These are phyloP conservation scores for Eupithecia vulgata DNA, from an alignment of 2,888 invertebrate species.

Conservation along the genomic window DNA sequence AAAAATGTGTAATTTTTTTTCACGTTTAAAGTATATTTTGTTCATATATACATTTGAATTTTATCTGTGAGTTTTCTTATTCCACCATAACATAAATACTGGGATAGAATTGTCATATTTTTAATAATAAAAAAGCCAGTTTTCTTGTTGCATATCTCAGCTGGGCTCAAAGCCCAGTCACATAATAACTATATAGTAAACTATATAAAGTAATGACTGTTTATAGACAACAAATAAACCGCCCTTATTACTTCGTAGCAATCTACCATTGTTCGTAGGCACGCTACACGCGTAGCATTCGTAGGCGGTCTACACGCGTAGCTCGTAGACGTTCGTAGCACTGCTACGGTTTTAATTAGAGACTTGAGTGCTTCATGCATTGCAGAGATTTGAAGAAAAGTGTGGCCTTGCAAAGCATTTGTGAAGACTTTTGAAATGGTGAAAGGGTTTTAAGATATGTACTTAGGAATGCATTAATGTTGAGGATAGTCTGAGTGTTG, in stretches of 20 bases:
- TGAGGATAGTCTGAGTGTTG: neutral
- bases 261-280: neutral
- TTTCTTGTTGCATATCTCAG: neutral
- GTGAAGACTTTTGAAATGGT: neutral
- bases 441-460: neutral
- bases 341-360: slow-evolving; percentile 25
- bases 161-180: neutral
- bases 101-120: too few species aligned
- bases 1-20: too few species aligned
- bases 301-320: slow-evolving; percentile 22
- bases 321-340: slow-evolving; percentile 29
- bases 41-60: too few species aligned
- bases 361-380: slow-evolving; percentile 12
- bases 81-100: neutral
- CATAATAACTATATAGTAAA: too few species aligned
- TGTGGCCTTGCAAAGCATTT: neutral
- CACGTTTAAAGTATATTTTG: too few species aligned
- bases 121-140: too few species aligned
- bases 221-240: neutral
- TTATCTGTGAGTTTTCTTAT: neutral
- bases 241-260: neutral
- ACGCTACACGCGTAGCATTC: slow-evolving; percentile 23
- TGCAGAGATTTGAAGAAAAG: neutral
- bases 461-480: neutral
- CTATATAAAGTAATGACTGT: too few species aligned